Evolutionary conservation across 2,888 invertebrate species (phyloP).

Genomic region (Athalia rosae): DNA sequence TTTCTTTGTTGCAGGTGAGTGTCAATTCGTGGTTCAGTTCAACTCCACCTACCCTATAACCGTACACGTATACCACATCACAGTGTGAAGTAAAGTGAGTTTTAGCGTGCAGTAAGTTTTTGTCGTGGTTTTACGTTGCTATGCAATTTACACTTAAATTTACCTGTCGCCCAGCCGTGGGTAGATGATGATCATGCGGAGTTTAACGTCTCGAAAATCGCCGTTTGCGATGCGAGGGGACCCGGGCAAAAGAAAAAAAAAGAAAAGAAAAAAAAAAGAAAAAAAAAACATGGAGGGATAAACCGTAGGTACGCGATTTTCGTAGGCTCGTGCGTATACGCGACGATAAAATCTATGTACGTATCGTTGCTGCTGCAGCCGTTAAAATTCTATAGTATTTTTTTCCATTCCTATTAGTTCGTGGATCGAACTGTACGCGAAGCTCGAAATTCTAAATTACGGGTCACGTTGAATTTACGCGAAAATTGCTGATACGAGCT

Average conservation of each 20-base stretch:
- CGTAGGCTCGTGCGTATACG: not conserved
- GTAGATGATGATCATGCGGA: not conserved
- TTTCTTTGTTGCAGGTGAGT: slow-evolving; percentile 40
- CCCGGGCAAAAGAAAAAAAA: not conserved
- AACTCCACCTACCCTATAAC: too few relatives aligned
- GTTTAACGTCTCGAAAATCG: not conserved
- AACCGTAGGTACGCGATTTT: not conserved
- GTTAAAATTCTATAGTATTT: too few relatives aligned
- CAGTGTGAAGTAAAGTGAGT: slow-evolving; percentile 25
- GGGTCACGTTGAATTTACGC: too few relatives aligned
- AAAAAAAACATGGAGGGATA: too few relatives aligned
- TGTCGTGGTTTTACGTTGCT: slow-evolving; percentile 25
- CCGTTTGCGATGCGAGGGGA: not conserved
- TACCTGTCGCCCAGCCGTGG: not conserved
- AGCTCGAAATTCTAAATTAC: too few relatives aligned
- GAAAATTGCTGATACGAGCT: too few relatives aligned
- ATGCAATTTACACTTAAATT: slow-evolving; percentile 6
- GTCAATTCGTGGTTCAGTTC: not conserved
- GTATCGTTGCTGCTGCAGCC: too few relatives aligned
- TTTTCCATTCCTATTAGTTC: too few relatives aligned
- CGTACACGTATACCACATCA: not conserved
- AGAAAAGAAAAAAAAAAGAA: too few relatives aligned
- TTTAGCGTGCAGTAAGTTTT: not conserved
- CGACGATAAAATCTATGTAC: too few relatives aligned
- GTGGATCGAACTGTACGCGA: too few relatives aligned